phyloP scores from a whole-genome alignment of 2,888 invertebrate genomes.

The Neuroscelio doddi region DNA sequence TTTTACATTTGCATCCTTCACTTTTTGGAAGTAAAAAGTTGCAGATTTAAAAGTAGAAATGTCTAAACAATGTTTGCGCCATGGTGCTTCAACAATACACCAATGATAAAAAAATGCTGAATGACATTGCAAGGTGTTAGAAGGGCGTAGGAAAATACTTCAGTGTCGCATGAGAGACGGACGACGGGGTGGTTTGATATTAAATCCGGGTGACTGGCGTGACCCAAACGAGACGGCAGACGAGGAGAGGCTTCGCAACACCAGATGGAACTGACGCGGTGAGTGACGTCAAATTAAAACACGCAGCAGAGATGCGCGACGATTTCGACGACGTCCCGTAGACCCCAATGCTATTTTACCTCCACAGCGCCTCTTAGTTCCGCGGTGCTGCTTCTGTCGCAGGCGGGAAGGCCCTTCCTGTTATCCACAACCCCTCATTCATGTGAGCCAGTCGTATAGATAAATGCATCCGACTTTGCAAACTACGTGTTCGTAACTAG shows the following conservation, averaged over 20 bases:
- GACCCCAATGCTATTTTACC: constrained; percentile 46
- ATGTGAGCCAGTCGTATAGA: constrained; percentile 4
- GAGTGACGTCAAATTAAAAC: constrained; percentile 71
- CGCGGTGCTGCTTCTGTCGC: neutral
- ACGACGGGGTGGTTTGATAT: constrained; percentile 63
- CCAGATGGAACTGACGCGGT: constrained; percentile 69
- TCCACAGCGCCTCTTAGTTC: constrained; percentile 28
- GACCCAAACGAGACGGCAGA: constrained; percentile 61
- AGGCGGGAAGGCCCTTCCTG: constrained; percentile 3
- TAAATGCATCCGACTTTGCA: constrained; percentile 26
- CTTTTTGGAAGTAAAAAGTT: constrained; percentile 2
- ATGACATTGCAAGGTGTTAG: constrained; percentile 31
- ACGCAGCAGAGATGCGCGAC: constrained; percentile 64
- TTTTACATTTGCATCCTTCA: no score
- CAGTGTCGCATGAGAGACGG: constrained; percentile 30
- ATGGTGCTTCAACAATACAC: constrained; percentile 17
- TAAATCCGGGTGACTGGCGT: constrained; percentile 69
- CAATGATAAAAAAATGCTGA: constrained; percentile 26
- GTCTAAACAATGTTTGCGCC: constrained; percentile 14
- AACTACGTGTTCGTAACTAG: no score
- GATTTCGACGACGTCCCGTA: constrained; percentile 64
- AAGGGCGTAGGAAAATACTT: constrained; percentile 22
- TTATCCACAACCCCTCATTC: constrained; percentile 8
- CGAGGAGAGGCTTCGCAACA: constrained; percentile 61
- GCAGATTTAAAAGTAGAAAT: neutral